Conservation (phyloP, 1,140 invertebrate species). For the Augochlora pura region DNA sequence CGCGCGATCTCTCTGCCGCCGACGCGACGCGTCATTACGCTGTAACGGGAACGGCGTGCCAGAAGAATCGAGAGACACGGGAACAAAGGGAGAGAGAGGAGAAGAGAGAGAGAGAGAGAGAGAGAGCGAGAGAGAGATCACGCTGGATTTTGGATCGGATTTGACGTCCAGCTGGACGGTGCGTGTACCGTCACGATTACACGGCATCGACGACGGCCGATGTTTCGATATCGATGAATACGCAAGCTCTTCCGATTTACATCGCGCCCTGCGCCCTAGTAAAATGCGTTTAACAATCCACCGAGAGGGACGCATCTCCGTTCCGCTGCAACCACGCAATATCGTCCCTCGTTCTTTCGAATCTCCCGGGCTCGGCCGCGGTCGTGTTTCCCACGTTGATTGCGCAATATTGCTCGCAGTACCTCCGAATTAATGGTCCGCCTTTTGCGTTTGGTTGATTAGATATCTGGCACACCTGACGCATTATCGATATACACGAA, state of each 20-base stretch:
- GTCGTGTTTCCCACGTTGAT: no score
- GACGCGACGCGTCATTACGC: constrained; percentile 16
- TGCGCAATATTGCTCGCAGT: no score
- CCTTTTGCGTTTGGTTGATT: no score
- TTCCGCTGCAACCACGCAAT: no score
- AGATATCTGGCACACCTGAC: no score
- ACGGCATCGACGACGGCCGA: constrained; percentile 16
- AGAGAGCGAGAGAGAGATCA: background rate
- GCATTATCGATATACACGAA: no score
- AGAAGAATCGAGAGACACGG: constrained; percentile 20
- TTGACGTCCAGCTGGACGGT: constrained; percentile 66
- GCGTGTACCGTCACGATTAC: constrained; percentile 62
- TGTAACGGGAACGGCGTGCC: constrained; percentile 22
- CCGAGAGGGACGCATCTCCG: background rate
- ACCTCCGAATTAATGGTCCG: no score
- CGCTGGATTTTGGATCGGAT: constrained; percentile 54
- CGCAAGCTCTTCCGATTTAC: background rate
- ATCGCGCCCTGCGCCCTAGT: constrained; percentile 10
- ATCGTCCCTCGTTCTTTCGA: no score
- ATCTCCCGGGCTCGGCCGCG: no score
- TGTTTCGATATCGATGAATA: constrained; percentile 61
- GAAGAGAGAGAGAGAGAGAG: constrained; percentile 32
- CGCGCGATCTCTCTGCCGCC: constrained; percentile 9
- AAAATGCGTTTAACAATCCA: background rate
- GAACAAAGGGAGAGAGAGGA: constrained; percentile 1